Base-by-base conservation (phyloP, 2,113 vertebrate genomes). In the Limanda limanda region DNA sequence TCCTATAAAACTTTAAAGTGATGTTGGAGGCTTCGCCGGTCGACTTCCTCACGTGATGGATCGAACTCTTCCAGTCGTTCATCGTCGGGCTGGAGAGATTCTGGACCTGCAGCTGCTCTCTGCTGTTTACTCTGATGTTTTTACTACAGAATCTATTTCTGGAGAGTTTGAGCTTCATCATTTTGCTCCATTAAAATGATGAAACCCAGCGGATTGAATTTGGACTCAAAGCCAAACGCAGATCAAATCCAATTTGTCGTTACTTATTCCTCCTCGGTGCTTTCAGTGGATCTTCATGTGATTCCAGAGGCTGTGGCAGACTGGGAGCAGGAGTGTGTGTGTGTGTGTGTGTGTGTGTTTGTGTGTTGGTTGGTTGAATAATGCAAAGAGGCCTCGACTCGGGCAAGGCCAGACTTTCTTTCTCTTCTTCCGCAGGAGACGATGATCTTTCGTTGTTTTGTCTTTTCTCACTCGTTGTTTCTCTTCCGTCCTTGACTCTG, bases 231-330 rank as follows among this genome's bases (percentile, higher is more conserved):
- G 7, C 52, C 75, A 48, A 37, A 64, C 60, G 31, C 51, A 63
- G 27, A 52, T 66, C 54, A 48, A 68, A 59, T 55, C 74, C 56
- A 52, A 57, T 56, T 66, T 31, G 55, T 74, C 65, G 20, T 54
- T 0, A 24, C n/a, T 10, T 35, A 67, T 63, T 67, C 48, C n/a
- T 67, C 72, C 37, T 35, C 24, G 1, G 4, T 5, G 60, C 45
- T n/a, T 54, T 42, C 21, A n/a, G 18, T 63, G 71, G 13, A 66
- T 70, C 71, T 60, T 8, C 31, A 24, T 58, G 18, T 27, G 45
- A 47, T 17, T 47, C 45, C 45, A 17, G 4, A 15, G 45, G 13
- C 42, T 45, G 27, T 7, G 5, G 42, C 62, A 25, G 56, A 55
- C 64, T 6, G 52, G 21, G 1, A 52, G 52, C 42, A 20, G 23